phyloP scores from a whole-genome alignment of 2,888 invertebrate genomes.

The Carpatolechia fugitivella region DNA sequence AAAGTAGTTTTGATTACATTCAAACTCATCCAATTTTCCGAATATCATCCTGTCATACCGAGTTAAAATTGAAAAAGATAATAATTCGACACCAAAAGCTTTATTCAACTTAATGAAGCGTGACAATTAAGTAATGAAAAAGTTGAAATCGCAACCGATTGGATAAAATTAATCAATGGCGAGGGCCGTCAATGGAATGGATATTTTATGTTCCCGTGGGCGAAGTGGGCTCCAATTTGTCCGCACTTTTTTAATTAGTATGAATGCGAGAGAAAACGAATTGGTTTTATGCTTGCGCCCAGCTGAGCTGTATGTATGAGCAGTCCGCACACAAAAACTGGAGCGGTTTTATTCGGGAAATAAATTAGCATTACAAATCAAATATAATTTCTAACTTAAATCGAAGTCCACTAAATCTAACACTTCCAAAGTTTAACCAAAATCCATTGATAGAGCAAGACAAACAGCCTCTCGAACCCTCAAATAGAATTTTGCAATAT shows the following conservation, averaged over 20 bases:
- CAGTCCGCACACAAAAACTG: background rate
- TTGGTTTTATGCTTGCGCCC: slow-evolving; percentile 58
- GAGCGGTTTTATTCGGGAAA: background rate
- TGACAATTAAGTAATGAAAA: slow-evolving; percentile 67
- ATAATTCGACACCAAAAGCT: slow-evolving; percentile 29
- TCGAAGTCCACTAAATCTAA: too few relatives aligned
- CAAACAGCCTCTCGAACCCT: background rate
- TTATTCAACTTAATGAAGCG: slow-evolving; percentile 53
- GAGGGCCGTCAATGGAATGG: slow-evolving; percentile 61
- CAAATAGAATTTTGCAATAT: slow-evolving; percentile 3
- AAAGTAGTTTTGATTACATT: slow-evolving; percentile 27
- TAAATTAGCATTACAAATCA: too few relatives aligned
- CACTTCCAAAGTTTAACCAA: background rate
- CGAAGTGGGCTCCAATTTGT: slow-evolving; percentile 71
- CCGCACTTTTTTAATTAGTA: slow-evolving; percentile 77
- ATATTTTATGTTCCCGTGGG: slow-evolving; percentile 75
- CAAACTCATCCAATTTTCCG: slow-evolving; percentile 13
- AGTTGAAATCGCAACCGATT: slow-evolving; percentile 65
- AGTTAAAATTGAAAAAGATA: slow-evolving; percentile 10
- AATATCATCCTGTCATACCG: slow-evolving; percentile 4
- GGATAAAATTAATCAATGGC: slow-evolving; percentile 74
- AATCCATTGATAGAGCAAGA: background rate
- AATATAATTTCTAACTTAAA: too few relatives aligned
- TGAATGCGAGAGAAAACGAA: slow-evolving; percentile 70
- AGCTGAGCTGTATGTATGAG: slow-evolving; percentile 11